Evolutionary conservation across 2,888 invertebrate genomes (phyloP).

Genomic region (Pherbina coryleti): DNA sequence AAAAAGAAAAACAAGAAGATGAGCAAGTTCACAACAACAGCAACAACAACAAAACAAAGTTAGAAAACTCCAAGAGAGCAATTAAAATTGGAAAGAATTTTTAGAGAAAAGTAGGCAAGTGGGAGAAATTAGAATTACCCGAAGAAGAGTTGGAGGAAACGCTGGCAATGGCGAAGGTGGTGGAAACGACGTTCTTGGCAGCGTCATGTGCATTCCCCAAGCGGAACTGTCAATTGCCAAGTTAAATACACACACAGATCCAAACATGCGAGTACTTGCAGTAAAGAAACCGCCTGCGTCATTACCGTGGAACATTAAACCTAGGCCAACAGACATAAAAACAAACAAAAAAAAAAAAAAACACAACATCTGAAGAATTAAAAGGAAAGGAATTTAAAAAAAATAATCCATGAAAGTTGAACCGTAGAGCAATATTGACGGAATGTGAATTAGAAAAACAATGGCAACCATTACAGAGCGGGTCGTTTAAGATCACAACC

Average conservation of each 20-base stretch:
- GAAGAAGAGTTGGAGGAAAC: background rate
- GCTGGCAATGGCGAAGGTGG: background rate
- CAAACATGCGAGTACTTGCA: background rate
- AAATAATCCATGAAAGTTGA: too few relatives aligned
- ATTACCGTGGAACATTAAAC: background rate
- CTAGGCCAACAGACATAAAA: background rate
- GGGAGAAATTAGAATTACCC: background rate
- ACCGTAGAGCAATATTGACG: too few relatives aligned
- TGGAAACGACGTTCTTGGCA: background rate
- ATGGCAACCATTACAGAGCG: too few relatives aligned
- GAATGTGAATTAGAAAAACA: too few relatives aligned
- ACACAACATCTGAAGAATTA: background rate
- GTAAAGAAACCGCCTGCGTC: background rate
- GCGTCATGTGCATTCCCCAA: slow-evolving; percentile 6
- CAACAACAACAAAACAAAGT: background rate
- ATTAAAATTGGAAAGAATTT: slow-evolving; percentile 6
- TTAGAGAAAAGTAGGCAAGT: too few relatives aligned
- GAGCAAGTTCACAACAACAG: background rate
- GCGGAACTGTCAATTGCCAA: slow-evolving; percentile 29
- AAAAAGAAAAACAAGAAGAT: background rate
- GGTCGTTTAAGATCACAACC: too few relatives aligned
- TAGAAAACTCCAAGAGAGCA: slow-evolving; percentile 18
- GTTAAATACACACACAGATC: background rate
- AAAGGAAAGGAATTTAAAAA: background rate
- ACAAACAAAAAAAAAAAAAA: background rate